A percentile compares a stretch with the other conserved stretches of the same genome.
These are phyloP conservation scores for Lasioglossum vierecki DNA, from an alignment of 2,888 invertebrate species.

Conservation along the genomic window DNA sequence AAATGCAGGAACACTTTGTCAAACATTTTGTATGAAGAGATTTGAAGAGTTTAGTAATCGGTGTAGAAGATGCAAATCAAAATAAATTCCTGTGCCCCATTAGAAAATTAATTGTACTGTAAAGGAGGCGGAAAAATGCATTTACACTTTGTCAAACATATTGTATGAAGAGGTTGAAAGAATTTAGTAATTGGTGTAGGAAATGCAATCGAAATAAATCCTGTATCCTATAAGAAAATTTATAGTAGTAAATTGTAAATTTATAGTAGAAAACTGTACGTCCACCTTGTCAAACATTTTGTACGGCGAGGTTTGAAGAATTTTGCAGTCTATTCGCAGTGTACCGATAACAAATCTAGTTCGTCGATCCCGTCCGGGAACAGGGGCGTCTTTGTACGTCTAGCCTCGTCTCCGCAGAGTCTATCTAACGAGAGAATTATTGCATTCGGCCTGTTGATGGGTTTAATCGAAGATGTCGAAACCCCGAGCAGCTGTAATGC, in stretches of 20 bases:
- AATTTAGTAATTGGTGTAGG: too few species aligned
- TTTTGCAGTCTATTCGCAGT: not conserved
- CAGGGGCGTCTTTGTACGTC: not conserved
- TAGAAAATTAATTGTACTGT: too few species aligned
- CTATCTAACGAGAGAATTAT: slow-evolving; percentile 46
- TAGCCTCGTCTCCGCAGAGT: not conserved
- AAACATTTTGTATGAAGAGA: not conserved
- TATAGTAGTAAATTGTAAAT: not conserved
- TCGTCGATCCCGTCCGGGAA: not conserved
- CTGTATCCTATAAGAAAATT: too few species aligned
- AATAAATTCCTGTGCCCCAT: too few species aligned
- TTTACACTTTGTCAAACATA: not conserved
- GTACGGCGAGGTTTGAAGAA: not conserved
- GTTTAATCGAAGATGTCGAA: slow-evolving; percentile 52
- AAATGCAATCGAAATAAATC: too few species aligned
- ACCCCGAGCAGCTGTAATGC: slow-evolving; percentile 39
- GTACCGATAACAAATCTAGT: not conserved
- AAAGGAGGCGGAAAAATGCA: not conserved
- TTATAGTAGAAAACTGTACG: not conserved
- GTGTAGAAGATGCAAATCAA: too few species aligned
- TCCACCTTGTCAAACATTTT: not conserved
- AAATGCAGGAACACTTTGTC: too few species aligned
- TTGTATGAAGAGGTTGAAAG: not conserved
- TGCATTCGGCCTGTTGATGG: slow-evolving; percentile 41
- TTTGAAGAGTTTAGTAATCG: not conserved